phyloP scores from a whole-genome alignment of 2,113 vertebrate species.

The Crotalus helleri region DNA sequence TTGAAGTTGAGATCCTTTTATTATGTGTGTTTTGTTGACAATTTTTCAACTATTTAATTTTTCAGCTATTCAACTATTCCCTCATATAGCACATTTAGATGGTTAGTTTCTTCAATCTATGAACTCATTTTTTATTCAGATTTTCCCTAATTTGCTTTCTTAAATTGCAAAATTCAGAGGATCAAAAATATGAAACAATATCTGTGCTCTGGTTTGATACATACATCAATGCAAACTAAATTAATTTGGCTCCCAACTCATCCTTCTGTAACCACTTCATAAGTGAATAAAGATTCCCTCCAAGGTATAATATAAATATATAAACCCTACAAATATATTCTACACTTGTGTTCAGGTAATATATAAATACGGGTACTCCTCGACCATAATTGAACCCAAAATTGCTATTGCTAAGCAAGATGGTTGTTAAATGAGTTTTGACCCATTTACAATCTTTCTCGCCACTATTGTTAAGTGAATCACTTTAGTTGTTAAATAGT shows the following conservation, averaged over 20 bases:
- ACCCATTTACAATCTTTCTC: too few relatives aligned
- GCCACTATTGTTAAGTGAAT: too few relatives aligned
- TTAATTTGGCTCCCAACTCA: background rate
- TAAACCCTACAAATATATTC: background rate
- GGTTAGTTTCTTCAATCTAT: background rate
- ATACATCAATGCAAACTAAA: background rate
- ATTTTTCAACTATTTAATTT: background rate
- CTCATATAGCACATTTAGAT: background rate
- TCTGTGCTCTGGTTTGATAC: background rate
- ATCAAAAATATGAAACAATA: background rate
- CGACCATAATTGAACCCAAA: background rate
- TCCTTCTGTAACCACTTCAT: background rate
- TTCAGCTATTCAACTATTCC: background rate
- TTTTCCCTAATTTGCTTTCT: background rate
- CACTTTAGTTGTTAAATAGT: too few relatives aligned
- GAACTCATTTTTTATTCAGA: background rate
- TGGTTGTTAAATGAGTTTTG: background rate
- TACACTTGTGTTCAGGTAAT: background rate
- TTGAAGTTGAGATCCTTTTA: background rate
- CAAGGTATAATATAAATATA: background rate
- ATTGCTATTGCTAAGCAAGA: background rate
- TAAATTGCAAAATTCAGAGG: background rate
- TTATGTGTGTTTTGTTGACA: background rate
- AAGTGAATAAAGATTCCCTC: background rate
- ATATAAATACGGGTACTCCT: background rate